A percentile compares a stretch with the other conserved stretches of the same genome.
Evolutionary conservation across 1,140 invertebrate genomes (phyloP).

Genomic region (Prorops nasuta): DNA sequence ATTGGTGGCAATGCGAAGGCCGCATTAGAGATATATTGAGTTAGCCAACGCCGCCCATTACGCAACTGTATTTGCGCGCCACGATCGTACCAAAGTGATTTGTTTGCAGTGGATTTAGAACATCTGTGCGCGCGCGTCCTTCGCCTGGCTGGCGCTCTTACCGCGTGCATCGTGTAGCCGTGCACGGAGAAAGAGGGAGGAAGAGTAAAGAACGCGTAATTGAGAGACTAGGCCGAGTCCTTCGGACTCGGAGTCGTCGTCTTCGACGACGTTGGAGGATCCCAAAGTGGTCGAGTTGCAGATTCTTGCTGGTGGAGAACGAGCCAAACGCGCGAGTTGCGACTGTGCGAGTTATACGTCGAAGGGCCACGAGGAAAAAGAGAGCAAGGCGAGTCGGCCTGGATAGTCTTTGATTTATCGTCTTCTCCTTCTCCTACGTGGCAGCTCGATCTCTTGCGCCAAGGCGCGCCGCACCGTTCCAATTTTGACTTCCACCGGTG

Average conservation of each 20-base stretch:
- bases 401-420: constrained; percentile 29
- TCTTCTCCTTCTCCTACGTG: constrained; percentile 13
- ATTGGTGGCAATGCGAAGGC: no score
- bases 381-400: constrained; percentile 2
- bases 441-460: constrained; percentile 28
- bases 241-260: no score
- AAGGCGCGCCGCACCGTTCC: constrained; percentile 15
- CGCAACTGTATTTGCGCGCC: constrained; percentile 32
- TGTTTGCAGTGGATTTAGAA: constrained; percentile 35
- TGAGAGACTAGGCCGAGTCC: no score
- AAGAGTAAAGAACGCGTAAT: no score
- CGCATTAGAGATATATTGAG: constrained; percentile 34
- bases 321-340: no score
- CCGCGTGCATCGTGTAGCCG: no score
- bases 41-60: constrained; percentile 25
- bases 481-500: constrained; percentile 24
- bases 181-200: no score
- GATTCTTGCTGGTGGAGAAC: no score
- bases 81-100: constrained; percentile 33
- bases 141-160: no score
- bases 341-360: no score
- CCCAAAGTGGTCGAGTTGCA: no score
- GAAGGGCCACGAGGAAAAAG: background rate
- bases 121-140: constrained; percentile 29
- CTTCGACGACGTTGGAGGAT: no score